Evolutionary conservation across 2,797 vertebrate species (phyloP).

Genomic region (Parotocinclus haroldoi): DNA sequence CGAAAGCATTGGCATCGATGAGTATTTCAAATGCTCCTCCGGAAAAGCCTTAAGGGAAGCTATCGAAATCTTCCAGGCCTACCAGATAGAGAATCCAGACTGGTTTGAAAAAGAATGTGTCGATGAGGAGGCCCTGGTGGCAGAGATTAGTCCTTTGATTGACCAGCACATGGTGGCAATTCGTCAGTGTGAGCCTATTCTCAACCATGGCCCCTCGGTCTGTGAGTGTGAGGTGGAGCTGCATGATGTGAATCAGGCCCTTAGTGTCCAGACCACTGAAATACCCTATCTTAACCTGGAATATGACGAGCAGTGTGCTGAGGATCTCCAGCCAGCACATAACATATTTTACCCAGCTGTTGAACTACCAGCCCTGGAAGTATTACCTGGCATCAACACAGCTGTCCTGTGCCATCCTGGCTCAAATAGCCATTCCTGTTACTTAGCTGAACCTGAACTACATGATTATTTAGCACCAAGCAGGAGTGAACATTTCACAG

Average conservation of each 20-base stretch:
- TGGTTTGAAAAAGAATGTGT: slow-evolving; percentile 85
- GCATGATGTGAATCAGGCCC: not conserved
- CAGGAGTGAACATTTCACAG: slow-evolving; percentile 26
- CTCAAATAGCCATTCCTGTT: slow-evolving; percentile 14
- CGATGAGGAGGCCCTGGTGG: slow-evolving; percentile 57
- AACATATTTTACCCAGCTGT: slow-evolving; percentile 11
- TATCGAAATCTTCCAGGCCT: slow-evolving; percentile 72
- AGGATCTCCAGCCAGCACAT: slow-evolving; percentile 45
- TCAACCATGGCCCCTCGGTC: slow-evolving; percentile 50
- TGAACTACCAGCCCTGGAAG: slow-evolving; percentile 10
- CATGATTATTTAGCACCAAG: slow-evolving; percentile 9
- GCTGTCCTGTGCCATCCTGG: slow-evolving; percentile 9
- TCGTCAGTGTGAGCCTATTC: slow-evolving; percentile 51
- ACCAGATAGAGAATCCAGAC: slow-evolving; percentile 75
- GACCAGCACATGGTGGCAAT: slow-evolving; percentile 44
- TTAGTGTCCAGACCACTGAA: slow-evolving; percentile 46
- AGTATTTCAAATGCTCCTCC: slow-evolving; percentile 72
- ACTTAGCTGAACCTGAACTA: slow-evolving; percentile 43
- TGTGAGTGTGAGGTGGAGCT: slow-evolving; percentile 49
- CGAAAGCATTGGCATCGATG: slow-evolving; percentile 73
- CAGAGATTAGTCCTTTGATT: slow-evolving; percentile 40
- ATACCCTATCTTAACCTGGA: slow-evolving; percentile 59
- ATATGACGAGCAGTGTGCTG: slow-evolving; percentile 14
- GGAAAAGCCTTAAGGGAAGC: slow-evolving; percentile 77
- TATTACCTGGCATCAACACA: slow-evolving; percentile 14